These are phyloP conservation scores for Campoletis sonorensis DNA, from an alignment of 1,140 invertebrate genomes.

Conservation along the genomic window DNA sequence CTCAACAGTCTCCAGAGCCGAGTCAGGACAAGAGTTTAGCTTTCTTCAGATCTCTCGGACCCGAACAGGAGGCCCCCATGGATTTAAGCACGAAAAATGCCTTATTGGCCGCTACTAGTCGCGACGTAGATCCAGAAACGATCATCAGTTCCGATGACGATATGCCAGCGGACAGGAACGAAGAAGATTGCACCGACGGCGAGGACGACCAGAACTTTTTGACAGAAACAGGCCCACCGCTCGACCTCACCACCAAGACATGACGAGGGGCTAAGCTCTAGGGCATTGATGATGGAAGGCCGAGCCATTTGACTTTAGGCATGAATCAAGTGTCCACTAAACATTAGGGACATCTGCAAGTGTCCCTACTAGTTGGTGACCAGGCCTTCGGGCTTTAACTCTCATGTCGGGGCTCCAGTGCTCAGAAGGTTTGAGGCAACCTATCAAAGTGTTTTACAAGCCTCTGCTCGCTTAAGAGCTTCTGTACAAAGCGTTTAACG, in stretches of 20 bases:
- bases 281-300: not conserved
- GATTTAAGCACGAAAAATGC: slow-evolving; percentile 84
- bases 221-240: slow-evolving; percentile 76
- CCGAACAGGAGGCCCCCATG: slow-evolving; percentile 83
- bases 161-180: slow-evolving; percentile 68
- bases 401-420: too few species aligned
- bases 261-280: slow-evolving; percentile 60
- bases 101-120: slow-evolving; percentile 58
- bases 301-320: not conserved
- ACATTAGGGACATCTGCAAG: too few species aligned
- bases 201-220: slow-evolving; percentile 64
- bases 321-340: too few species aligned
- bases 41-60: slow-evolving; percentile 70
- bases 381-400: too few species aligned
- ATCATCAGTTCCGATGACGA: slow-evolving; percentile 49
- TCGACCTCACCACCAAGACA: slow-evolving; percentile 82
- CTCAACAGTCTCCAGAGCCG: slow-evolving; percentile 31
- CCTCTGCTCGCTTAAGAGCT: too few species aligned
- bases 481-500: too few species aligned
- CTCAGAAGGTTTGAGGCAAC: too few species aligned
- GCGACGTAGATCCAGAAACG: slow-evolving; percentile 64
- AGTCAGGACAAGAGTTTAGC: slow-evolving; percentile 68
- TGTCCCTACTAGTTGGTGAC: too few species aligned
- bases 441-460: too few species aligned
- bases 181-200: slow-evolving; percentile 71